A percentile compares a stretch with the other conserved stretches of the same genome.
Evolutionary conservation across 2,797 vertebrate genomes (phyloP).

Genomic region (Linurgus olivaceus): DNA sequence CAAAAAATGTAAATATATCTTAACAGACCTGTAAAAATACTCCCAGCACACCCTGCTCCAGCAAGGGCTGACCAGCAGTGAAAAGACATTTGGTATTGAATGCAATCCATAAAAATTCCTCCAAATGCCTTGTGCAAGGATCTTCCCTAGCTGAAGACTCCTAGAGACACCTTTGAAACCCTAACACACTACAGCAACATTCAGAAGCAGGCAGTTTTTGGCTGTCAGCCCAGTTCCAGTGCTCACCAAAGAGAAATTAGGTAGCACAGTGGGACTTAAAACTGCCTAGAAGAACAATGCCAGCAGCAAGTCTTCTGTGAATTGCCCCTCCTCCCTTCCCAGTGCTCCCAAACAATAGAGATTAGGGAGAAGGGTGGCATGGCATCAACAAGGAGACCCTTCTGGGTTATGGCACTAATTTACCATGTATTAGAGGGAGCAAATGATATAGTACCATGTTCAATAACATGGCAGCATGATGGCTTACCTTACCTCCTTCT

Average conservation of each 20-base stretch:
- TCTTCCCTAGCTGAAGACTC: neutral
- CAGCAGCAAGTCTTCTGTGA: neutral
- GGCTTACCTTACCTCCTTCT: neutral
- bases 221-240: neutral
- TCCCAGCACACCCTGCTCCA: neutral
- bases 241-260: neutral
- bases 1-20: neutral
- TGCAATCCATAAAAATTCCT: neutral
- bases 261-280: neutral
- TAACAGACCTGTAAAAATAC: neutral
- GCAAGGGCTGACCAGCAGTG: neutral
- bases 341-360: neutral
- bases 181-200: neutral
- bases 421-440: neutral
- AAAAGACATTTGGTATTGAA: neutral
- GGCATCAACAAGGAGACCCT: neutral
- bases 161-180: neutral
- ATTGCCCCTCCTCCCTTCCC: neutral
- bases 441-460: neutral
- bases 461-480: neutral
- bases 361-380: neutral
- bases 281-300: neutral
- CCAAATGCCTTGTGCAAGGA: neutral
- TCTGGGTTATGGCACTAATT: neutral
- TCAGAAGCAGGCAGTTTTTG: neutral